Base-by-base conservation (phyloP, 2,113 vertebrate species). In the Nestor notabilis region DNA sequence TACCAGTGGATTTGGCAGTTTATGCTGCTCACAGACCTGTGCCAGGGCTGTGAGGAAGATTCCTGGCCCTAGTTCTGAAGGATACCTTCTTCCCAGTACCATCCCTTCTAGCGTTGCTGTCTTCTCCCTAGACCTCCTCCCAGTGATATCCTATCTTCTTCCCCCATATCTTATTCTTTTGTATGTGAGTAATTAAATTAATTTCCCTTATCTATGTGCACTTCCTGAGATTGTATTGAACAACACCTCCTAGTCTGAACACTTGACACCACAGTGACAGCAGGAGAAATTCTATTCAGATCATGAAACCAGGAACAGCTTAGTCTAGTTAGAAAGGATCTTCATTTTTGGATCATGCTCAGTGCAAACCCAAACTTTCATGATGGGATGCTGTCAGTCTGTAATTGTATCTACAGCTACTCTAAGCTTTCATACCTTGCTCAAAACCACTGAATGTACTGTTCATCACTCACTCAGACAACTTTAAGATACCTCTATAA, bases 401-500 rank as follows among this genome's bases (percentile, higher is more conserved):
- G 31, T 33, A 85, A 65, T 5, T 70, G 6, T 9, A 74, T 15
- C 46, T 66, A 35, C 68, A 76, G 47, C 47, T 60, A 20, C 39
- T 52, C 39, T 18, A 13, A 66, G 53, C 35, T 80, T 35, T 47
- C 64, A 65, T 1, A 2, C 33, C 65, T 68, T 63, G 53, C 69
- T 74, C 64, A 69, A 31, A 72, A 52, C 6, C 52, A 37, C 29
- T 9, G 87, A 10, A 6, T 37, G n/a, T 33, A 37, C 23, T 10
- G 44, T 68, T 68, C 80, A 89, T 93, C 60, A 8, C 53, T 93
- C 60, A 8, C 53, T 46, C n/a, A 39, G 88, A 72, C 66, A 85
- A 79, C 43, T 56, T 71, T 35, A 31, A 91, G 83, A 72, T 46
- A 68, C 39, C 78, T 92, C 90, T 83, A 44, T 80, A 94, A 93